A percentile compares a stretch with the other conserved stretches of the same genome.
These are phyloP conservation scores for Himalopsyche phryganea DNA, from an alignment of 1,140 invertebrate genomes.

Conservation along the genomic window DNA sequence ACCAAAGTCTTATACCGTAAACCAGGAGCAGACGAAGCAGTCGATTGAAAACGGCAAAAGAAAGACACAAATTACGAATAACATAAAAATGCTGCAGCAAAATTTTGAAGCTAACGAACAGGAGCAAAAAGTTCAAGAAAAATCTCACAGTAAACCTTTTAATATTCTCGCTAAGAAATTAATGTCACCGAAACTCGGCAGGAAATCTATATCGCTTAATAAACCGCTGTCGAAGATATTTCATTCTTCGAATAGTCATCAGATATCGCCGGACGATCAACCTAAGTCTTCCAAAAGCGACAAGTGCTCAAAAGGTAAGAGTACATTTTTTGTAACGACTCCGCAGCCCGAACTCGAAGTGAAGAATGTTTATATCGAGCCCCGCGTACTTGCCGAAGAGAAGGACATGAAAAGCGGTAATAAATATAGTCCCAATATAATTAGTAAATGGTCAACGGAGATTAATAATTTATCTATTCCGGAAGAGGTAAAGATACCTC, in stretches of 20 bases:
- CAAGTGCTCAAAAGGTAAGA: conserved; percentile 24
- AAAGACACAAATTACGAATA: conserved; percentile 23
- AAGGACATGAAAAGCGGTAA: background rate
- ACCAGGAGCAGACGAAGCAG: background rate
- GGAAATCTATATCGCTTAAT: conserved; percentile 37
- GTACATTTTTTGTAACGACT: conserved; percentile 30
- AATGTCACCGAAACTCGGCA: conserved; percentile 46
- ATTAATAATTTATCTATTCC: conserved; percentile 1
- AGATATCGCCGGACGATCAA: background rate
- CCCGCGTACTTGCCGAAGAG: background rate
- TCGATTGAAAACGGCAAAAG: conserved; percentile 19
- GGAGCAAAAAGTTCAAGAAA: conserved; percentile 1
- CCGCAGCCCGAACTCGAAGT: conserved; percentile 5
- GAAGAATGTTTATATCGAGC: too few species aligned
- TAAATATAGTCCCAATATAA: conserved; percentile 7
- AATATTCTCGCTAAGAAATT: conserved; percentile 46
- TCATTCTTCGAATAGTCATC: conserved; percentile 9
- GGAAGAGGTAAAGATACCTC: conserved; percentile 8
- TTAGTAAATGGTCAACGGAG: conserved; percentile 21
- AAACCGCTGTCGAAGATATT: conserved; percentile 32
- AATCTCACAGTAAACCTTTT: conserved; percentile 36
- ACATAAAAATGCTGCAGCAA: conserved; percentile 23
- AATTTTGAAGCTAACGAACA: conserved; percentile 27
- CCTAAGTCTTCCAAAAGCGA: conserved; percentile 23
- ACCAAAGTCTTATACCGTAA: conserved; percentile 28